phyloP scores from a whole-genome alignment of 2,113 vertebrate genomes.

The Glareola pratincola region DNA sequence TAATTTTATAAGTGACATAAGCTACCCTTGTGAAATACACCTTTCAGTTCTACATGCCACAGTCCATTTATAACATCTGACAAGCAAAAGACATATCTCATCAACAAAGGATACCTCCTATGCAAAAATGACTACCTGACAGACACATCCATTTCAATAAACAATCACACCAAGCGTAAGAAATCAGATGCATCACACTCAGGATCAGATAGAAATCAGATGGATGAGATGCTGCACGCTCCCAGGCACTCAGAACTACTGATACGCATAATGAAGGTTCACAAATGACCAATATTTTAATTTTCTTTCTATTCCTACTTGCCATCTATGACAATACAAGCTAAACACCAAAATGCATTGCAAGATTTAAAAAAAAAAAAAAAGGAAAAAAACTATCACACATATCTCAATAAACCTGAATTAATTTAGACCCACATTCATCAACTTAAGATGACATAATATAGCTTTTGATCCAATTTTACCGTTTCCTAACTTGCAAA shows the following conservation, averaged over 20 bases:
- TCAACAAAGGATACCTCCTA: neutral
- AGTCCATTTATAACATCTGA: neutral
- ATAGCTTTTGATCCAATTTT: neutral
- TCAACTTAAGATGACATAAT: neutral
- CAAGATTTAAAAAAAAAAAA: neutral
- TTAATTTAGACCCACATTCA: neutral
- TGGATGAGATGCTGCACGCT: neutral
- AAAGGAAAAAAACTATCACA: neutral
- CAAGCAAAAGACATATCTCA: neutral
- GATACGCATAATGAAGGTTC: neutral
- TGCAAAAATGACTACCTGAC: neutral
- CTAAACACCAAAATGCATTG: neutral
- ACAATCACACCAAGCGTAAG: neutral
- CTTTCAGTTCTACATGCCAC: neutral
- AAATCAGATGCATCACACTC: neutral
- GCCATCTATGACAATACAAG: neutral
- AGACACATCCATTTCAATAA: neutral
- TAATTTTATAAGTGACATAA: neutral
- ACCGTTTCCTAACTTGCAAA: neutral
- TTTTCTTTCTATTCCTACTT: neutral
- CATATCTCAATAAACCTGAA: accelerated
- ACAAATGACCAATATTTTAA: neutral
- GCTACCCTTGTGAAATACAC: neutral
- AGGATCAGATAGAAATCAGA: neutral
- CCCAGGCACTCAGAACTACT: neutral